These are phyloP conservation scores for Tigriopus japonicus DNA, from an alignment of 1,140 invertebrate species.

Conservation along the genomic window DNA sequence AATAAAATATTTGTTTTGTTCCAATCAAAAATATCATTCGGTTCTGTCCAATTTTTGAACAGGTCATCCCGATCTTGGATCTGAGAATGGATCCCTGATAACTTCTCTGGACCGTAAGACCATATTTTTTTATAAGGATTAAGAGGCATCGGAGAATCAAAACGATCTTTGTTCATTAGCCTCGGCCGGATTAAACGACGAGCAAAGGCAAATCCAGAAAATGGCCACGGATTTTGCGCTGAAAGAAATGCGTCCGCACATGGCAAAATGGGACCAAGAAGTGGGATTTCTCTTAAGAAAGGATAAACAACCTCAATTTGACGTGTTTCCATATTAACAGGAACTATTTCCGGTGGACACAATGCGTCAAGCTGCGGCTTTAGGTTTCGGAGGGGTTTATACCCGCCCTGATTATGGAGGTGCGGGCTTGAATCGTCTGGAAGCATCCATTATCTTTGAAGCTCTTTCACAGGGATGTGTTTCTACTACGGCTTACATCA, in stretches of 20 bases:
- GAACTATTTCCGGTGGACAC: constrained; percentile 28
- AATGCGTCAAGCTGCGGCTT: constrained; percentile 28
- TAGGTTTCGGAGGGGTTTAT: constrained; percentile 42
- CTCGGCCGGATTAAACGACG: constrained; percentile 30
- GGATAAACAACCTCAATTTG: not conserved
- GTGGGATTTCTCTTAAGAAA: constrained; percentile 21
- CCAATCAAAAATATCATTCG: too few relatives aligned
- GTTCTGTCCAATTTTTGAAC: too few relatives aligned
- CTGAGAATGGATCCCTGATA: too few relatives aligned
- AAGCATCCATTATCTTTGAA: constrained; percentile 42
- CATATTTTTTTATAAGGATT: too few relatives aligned
- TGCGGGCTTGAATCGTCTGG: constrained; percentile 32
- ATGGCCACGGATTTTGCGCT: constrained; percentile 36
- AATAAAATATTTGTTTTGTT: too few relatives aligned
- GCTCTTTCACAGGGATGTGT: constrained; percentile 38
- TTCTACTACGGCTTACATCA: constrained; percentile 40
- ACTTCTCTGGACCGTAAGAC: too few relatives aligned
- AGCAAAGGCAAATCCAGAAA: constrained; percentile 36
- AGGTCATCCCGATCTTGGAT: too few relatives aligned
- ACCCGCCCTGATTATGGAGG: constrained; percentile 35
- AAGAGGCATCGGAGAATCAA: too few relatives aligned
- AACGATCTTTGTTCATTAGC: constrained; percentile 21
- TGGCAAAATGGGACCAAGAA: constrained; percentile 39
- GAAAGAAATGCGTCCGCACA: constrained; percentile 38
- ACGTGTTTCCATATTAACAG: constrained; percentile 21